These are phyloP conservation scores for Plagiodera versicolora DNA, from an alignment of 2,888 invertebrate species.

Conservation along the genomic window DNA sequence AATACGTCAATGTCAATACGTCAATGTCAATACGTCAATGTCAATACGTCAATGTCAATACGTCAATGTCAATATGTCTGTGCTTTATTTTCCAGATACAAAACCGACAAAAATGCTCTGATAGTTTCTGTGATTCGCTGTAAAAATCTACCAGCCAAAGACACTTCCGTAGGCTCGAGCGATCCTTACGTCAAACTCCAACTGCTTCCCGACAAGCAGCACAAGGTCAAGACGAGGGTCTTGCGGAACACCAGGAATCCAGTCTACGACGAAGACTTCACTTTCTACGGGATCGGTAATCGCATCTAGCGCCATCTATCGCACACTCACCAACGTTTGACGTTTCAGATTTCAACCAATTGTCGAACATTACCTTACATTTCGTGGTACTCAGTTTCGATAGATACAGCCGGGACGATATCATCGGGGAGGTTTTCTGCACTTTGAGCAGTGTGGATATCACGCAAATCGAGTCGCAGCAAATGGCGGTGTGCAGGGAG, in stretches of 20 bases:
- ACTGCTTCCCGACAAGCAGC: conserved; percentile 94
- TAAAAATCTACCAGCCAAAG: conserved; percentile 83
- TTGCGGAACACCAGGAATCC: conserved; percentile 95
- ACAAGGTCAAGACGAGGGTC: conserved; percentile 82
- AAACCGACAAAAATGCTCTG: conserved; percentile 86
- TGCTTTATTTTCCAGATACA: conserved; percentile 65
- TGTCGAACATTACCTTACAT: conserved; percentile 87
- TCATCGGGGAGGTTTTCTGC: conserved; percentile 95
- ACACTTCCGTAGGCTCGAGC: conserved; percentile 76
- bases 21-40: too few relatives aligned
- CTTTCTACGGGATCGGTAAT: conserved; percentile 92
- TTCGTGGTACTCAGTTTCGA: conserved; percentile 94
- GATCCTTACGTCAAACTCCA: conserved; percentile 99
- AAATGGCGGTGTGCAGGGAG: conserved; percentile 81
- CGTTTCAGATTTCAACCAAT: conserved; percentile 68
- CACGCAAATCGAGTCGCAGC: conserved; percentile 73
- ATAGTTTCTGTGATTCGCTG: conserved; percentile 92
- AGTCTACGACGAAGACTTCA: conserved; percentile 98
- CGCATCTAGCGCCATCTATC: too few relatives aligned
- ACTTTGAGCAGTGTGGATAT: conserved; percentile 71
- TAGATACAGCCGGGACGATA: conserved; percentile 96
- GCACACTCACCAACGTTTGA: not conserved
- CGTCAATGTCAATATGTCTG: too few relatives aligned
- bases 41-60: too few relatives aligned
- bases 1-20: too few relatives aligned